Base-by-base conservation (phyloP, 2,888 invertebrate species). In the Aspidiotus rigidus region DNA sequence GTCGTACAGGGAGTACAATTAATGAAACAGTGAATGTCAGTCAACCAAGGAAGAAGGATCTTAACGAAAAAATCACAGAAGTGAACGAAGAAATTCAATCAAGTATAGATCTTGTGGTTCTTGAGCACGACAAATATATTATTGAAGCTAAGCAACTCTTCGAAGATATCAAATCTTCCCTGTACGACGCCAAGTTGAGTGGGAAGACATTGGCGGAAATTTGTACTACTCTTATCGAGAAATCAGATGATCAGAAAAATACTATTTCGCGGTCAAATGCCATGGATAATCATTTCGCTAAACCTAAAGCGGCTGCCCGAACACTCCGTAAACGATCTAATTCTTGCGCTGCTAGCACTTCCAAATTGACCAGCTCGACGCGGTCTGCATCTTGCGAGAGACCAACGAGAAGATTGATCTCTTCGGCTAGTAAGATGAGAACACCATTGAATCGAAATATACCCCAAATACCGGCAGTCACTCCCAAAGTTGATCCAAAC, bases 401-500 rank as follows among this genome's bases (percentile, higher is more conserved):
- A 57, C 16, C 49, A 9, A 63, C 17, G n/a, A 63, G 28, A 17
- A 69, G 44, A 49, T 41, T 55, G 8, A 28, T 44, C 17, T 28
- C 15, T 53, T 70, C 64, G 9, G 61, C 67, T 9, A 49, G n/a
- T 28, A 57, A 71, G 63, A 59, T 71, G 17, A 57, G 70, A 69
- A 72, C 71, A 16, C 71, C 72, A 44, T 5, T 66, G 0, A 71
- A 71, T 63, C 64, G 64, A 57, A 16, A 44, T 15, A 56, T 69
- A 1, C 70, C 63, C 7, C 54, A 59, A 7, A 41, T 71, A 7
- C 41, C 69, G 7, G 44, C 67, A 3, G 71, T 72, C 0, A 72
- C 72, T 13, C 72, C 72, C 17, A 71, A 71, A 69, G 69, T 72
- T 7, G 71, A 72, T 61, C 71, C 71, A 54, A 70, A 72, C 39